Percentiles rank a stretch among this genome's conserved stretches.
Evolutionary conservation across 1,140 invertebrate species (phyloP).

Genomic region (Aethina tumida): DNA sequence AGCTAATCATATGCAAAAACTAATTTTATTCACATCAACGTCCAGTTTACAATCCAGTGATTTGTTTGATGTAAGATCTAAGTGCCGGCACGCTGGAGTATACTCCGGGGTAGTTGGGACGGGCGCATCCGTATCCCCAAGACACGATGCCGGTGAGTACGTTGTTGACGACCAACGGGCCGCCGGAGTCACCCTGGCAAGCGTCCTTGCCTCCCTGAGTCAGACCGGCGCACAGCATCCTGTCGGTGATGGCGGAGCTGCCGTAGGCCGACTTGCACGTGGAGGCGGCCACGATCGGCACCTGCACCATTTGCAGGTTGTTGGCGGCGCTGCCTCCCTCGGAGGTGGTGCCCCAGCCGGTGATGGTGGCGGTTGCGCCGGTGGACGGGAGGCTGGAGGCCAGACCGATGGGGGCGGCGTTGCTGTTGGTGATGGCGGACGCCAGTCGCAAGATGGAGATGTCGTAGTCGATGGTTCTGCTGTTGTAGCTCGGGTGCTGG

Average conservation of each 20-base stretch:
- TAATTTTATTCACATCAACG: too few relatives aligned
- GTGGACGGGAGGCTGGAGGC: background rate
- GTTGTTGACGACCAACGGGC: constrained; percentile 39
- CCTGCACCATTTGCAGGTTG: constrained; percentile 8
- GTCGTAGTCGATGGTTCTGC: constrained; percentile 8
- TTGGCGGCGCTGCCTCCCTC: constrained; percentile 7
- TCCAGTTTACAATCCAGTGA: constrained; percentile 6
- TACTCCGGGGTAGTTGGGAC: constrained; percentile 52
- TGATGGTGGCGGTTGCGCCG: constrained; percentile 8
- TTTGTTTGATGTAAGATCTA: constrained; percentile 6
- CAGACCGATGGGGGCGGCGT: constrained; percentile 1
- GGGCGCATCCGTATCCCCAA: constrained; percentile 65
- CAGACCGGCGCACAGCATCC: background rate
- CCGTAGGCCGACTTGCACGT: constrained; percentile 32
- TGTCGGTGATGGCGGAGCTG: constrained; percentile 37
- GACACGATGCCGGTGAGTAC: constrained; percentile 48
- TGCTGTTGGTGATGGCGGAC: background rate
- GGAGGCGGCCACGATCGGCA: constrained; percentile 33
- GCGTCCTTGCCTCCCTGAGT: constrained; percentile 5
- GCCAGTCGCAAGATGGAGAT: constrained; percentile 7
- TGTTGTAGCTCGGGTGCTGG: constrained; percentile 6
- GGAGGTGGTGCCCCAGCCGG: constrained; percentile 24
- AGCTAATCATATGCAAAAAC: too few relatives aligned
- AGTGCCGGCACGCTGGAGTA: constrained; percentile 50
- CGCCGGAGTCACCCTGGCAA: constrained; percentile 34